Base-by-base conservation (phyloP, 2,888 invertebrate genomes). In the Malthinus flaveolus region DNA sequence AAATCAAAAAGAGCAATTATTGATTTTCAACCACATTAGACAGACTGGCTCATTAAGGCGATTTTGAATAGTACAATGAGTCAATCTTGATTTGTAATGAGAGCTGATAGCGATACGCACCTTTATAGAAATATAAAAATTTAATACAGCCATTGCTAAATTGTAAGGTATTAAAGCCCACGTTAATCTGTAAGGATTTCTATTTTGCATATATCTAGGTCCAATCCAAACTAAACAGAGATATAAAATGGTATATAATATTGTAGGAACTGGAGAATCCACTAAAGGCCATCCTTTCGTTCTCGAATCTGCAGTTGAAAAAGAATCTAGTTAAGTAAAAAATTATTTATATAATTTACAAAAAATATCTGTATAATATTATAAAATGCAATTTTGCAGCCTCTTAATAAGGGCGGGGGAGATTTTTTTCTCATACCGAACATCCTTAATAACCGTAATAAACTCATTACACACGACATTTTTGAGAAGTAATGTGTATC, bases 241-340 rank as follows among this genome's bases (percentile, higher is more conserved):
- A 75, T 95, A 95, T 7, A 88, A 65, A 48, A 85, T 62, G 8
- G 90, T 88, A 74, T 90, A 87, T 12, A 86, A 69, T 4, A 88
- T 71, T 4, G 91, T 92, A 1, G 91, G 90, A 54, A 84, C 75
- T 1, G 92, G 92, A 0, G 93, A 93, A 69, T 91, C 89, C 54
- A 94, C 93, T 69, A 94, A 78, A 0, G 87, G 85, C 93, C 93
- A 94, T 79, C 90, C 90, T 82, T 86, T 87, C 32, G 93, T 91
- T 72, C 93, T 83, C 65, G 85, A 81, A 76, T 94, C 94, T 90
- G 80, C 8, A 82, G 84, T 23, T 23, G 5, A 23, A 23, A 23
- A 23, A 23, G n/a, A n/a, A n/a, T n/a, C n/a, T n/a, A n/a, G 66
- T 15, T 15, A 42, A 10, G 23, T 42, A 42, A 13, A 39, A 8